These are phyloP conservation scores for Babylonia areolata DNA, from an alignment of 1,140 invertebrate genomes.

Conservation along the genomic window DNA sequence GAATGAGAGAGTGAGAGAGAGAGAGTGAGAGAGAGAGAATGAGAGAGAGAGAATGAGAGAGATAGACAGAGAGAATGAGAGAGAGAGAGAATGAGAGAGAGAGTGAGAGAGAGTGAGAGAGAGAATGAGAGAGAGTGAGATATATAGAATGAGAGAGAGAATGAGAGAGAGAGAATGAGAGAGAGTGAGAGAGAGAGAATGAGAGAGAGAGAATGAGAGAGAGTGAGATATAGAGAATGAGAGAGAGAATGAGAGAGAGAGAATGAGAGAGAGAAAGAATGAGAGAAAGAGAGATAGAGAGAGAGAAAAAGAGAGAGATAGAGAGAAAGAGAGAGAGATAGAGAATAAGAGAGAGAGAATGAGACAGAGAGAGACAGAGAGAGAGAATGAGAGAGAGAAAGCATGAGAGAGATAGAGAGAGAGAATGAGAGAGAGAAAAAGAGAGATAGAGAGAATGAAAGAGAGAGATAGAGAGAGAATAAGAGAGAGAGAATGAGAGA, in stretches of 20 bases:
- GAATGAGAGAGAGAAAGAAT: not conserved
- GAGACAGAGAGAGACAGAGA: not conserved
- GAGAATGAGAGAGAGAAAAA: not conserved
- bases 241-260: not conserved
- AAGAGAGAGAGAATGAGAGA: not conserved
- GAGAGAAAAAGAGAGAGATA: not conserved
- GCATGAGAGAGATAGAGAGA: not conserved
- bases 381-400: not conserved
- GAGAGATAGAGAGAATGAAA: not conserved
- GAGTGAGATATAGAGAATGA: not conserved
- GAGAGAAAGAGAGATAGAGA: not conserved
- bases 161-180: not conserved
- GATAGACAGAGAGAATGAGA: not conserved
- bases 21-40: not conserved
- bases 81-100: not conserved
- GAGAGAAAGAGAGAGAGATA: not conserved
- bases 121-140: not conserved
- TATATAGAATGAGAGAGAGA: not conserved
- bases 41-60: not conserved
- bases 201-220: not conserved
- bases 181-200: not conserved
- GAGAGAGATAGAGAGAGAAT: not conserved
- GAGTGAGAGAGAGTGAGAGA: not conserved
- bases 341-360: not conserved
- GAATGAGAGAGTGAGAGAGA: not conserved